A percentile compares a stretch with the other conserved stretches of the same genome.
phyloP scores from a whole-genome alignment of 2,113 vertebrate species.

The Notiomystis cincta region DNA sequence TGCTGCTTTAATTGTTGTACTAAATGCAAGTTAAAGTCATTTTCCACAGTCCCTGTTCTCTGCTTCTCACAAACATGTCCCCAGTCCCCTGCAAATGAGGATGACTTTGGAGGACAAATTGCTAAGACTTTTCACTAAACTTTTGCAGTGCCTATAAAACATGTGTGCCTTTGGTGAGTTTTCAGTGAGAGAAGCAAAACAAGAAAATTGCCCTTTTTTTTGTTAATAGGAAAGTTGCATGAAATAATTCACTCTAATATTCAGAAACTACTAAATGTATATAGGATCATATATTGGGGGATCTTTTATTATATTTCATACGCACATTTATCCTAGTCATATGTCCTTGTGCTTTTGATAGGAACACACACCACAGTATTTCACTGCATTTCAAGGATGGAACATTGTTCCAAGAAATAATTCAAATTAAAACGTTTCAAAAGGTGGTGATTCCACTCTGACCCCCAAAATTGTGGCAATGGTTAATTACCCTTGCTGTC shows the following conservation, averaged over 20 bases:
- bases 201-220: background rate
- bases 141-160: background rate
- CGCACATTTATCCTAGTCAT: background rate
- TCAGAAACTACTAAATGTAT: background rate
- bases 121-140: background rate
- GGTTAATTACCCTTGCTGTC: constrained; percentile 32
- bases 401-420: background rate
- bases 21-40: background rate
- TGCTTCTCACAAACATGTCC: background rate
- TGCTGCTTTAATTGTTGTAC: background rate
- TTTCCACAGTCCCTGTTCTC: background rate
- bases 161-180: background rate
- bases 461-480: background rate
- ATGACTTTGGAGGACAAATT: background rate
- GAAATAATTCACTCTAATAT: background rate
- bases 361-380: background rate
- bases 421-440: background rate
- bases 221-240: background rate
- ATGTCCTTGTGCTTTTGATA: background rate
- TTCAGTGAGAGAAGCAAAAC: background rate
- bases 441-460: background rate
- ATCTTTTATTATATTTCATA: background rate
- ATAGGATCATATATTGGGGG: background rate
- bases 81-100: background rate
- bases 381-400: background rate